Percentiles rank a stretch among this genome's conserved stretches.
Conservation (phyloP, 2,888 invertebrate species). For the Coelinius sp. region DNA sequence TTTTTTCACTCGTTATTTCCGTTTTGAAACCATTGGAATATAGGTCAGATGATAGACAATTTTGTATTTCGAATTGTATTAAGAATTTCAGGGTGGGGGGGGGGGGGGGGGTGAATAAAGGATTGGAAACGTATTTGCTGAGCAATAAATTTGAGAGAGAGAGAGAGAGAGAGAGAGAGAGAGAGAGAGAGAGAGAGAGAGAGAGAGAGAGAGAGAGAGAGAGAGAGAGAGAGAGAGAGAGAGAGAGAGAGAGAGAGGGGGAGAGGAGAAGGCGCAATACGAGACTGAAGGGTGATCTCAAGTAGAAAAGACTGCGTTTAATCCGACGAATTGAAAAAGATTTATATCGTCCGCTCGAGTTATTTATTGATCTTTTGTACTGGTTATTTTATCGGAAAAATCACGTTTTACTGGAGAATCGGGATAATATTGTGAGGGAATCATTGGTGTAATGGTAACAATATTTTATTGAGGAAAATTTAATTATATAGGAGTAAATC, state of each 20-base stretch:
- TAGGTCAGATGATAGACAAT: slow-evolving; percentile 8
- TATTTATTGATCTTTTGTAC: slow-evolving; percentile 9
- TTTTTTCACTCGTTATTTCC: not conserved
- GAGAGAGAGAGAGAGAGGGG: not conserved
- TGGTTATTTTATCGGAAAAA: not conserved
- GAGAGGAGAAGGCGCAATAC: not conserved
- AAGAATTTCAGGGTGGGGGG: too few species aligned
- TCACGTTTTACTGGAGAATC: not conserved
- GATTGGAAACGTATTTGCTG: slow-evolving; percentile 2
- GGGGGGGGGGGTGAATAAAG: not conserved
- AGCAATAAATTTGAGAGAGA: slow-evolving; percentile 9
- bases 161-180: not conserved
- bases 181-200: not conserved
- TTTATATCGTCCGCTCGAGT: not conserved
- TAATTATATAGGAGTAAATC: not conserved
- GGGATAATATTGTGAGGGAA: not conserved
- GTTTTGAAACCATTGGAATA: not conserved
- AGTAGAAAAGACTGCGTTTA: slow-evolving; percentile 21
- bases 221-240: not conserved
- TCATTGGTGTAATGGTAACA: not conserved
- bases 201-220: not conserved
- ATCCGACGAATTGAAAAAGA: slow-evolving; percentile 9
- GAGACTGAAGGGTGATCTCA: not conserved
- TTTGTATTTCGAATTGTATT: too few species aligned
- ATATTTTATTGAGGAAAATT: not conserved